Base-by-base conservation (phyloP, 2,888 invertebrate species). In the Frankliniella fusca region DNA sequence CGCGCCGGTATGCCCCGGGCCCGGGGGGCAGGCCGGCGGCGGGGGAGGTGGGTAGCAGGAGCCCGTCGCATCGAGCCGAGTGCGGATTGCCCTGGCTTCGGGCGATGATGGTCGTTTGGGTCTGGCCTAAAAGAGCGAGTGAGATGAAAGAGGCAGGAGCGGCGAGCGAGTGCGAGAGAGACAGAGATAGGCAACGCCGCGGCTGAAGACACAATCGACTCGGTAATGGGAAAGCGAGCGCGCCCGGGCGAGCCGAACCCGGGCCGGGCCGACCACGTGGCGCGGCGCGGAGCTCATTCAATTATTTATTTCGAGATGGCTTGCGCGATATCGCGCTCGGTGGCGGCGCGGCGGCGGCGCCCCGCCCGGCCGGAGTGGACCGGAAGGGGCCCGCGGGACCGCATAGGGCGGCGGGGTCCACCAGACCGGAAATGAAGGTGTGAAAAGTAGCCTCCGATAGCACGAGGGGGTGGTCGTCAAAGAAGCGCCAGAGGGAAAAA, bases 251-350 rank as follows among this genome's bases (percentile, higher is more conserved):
- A 20, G 12, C 54, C 54, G 15, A 54, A 8, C 54, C 54, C 18
- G 54, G 54, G 38, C 38, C 38, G 38, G 38, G 38, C 2, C 38
- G 38, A 5, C 38, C 38, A 5, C 38, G 5, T 18, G 12, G 18
- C n/a, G 15, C 61, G 70, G 10, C 23, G 70, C 15, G 15, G 20
- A 20, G 23, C 23, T 76, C 70, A 76, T 76, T 76, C 70, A 76
- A 76, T 27, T 76, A 76, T 76, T 76, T 76, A 76, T 76, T 76
- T 76, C 70, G 70, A 76, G 70, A 76, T 76, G 70, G 70, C 70
- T 12, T 12, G 70, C 27, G 70, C 12, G 70, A 76, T 76, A 76
- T 27, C 70, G 27, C 27, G 70, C n/a, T 23, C 23, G 70, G 61
- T 15, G 0, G 61, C 61, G 18, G 7, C 70, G 8, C 70, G 11